phyloP scores from a whole-genome alignment of 2,888 invertebrate genomes.

The Drosophila prostipennis region DNA sequence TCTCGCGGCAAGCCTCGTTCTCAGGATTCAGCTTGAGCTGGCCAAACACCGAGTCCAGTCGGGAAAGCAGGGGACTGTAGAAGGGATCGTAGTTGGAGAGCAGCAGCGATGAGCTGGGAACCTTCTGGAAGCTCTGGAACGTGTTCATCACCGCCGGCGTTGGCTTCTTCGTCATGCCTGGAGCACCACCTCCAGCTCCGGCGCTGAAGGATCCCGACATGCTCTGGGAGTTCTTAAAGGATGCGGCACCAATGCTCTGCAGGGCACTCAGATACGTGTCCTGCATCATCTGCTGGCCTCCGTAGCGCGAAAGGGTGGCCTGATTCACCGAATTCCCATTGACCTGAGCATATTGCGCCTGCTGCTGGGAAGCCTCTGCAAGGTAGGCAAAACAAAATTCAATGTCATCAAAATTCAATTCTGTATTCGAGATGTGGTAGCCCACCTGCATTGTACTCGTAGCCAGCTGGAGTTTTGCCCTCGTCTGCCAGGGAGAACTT shows the following conservation, averaged over 20 bases:
- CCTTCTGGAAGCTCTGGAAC: slow-evolving; percentile 94
- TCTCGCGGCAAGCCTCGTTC: slow-evolving; percentile 90
- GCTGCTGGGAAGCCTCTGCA: slow-evolving; percentile 84
- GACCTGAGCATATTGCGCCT: slow-evolving; percentile 83
- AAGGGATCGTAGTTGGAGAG: slow-evolving; percentile 95
- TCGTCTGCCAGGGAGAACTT: slow-evolving; percentile 68
- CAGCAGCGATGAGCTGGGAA: slow-evolving; percentile 92
- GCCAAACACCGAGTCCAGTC: slow-evolving; percentile 93
- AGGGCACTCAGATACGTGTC: slow-evolving; percentile 86
- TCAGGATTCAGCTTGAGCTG: slow-evolving; percentile 88
- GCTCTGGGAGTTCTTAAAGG: slow-evolving; percentile 79
- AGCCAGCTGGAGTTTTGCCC: slow-evolving; percentile 62
- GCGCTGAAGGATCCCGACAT: slow-evolving; percentile 66
- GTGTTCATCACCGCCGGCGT: slow-evolving; percentile 86
- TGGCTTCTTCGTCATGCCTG: slow-evolving; percentile 74
- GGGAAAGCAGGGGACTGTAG: slow-evolving; percentile 93
- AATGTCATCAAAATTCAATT: not conserved
- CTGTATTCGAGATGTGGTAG: not conserved
- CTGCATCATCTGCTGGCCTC: slow-evolving; percentile 86
- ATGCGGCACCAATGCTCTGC: slow-evolving; percentile 79
- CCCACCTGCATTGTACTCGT: slow-evolving; percentile 81
- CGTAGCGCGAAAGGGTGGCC: slow-evolving; percentile 84
- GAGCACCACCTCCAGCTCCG: slow-evolving; percentile 53
- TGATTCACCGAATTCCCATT: slow-evolving; percentile 74
- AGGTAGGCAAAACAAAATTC: not conserved